Evolutionary conservation across 2,888 invertebrate genomes (phyloP), one percentile per base, ranked within the genome.

Genomic region (Pachliopta kotzebuea): DNA sequence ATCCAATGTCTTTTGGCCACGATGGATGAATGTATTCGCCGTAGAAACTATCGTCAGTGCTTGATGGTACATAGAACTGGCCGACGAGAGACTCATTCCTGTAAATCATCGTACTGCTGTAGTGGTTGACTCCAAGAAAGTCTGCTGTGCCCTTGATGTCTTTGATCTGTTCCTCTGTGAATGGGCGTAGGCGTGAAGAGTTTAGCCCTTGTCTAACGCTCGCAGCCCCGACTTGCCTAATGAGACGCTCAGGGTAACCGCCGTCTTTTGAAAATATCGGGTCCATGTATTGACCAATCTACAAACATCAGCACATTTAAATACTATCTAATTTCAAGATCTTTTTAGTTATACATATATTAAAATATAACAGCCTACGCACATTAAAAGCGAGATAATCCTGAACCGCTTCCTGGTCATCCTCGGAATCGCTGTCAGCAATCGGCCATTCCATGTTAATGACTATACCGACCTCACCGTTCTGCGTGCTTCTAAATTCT

Each of bases 401-500:
- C 37, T 62, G 21, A 23, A 69, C 68, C n/a, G 73, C 75, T 26
- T 75, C 71, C 8, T 53, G 56, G 56, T 74, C 71, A n/a, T 71
- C 70, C 4, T 57, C 21, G 0, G 69, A 69, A 50, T 73, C 66
- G 17, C 65, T 66, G 20, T 65, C 60, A 0, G 75, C 68, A 1
- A 70, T 50, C 29, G 67, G 64, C 73, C 74, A 76, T 4, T 68
- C 62, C 42, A 67, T 50, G 54, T 69, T 72, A 4, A 71, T 8
- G 0, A 66, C 52, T 1, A 74, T 54, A 4, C 73, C 75, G 8
- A 76, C 57, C 56, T 77, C 72, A 66, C 93, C 93, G 18, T 83
- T 81, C 67, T 93, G 91, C 0, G 67, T 68, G 0, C 75, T 62
- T 69, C 90, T 85, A 72, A 92, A 94, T 54, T 90, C 81, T 8